These are phyloP conservation scores for Ascaphus truei DNA, from an alignment of 2,113 vertebrate species.

Conservation along the genomic window DNA sequence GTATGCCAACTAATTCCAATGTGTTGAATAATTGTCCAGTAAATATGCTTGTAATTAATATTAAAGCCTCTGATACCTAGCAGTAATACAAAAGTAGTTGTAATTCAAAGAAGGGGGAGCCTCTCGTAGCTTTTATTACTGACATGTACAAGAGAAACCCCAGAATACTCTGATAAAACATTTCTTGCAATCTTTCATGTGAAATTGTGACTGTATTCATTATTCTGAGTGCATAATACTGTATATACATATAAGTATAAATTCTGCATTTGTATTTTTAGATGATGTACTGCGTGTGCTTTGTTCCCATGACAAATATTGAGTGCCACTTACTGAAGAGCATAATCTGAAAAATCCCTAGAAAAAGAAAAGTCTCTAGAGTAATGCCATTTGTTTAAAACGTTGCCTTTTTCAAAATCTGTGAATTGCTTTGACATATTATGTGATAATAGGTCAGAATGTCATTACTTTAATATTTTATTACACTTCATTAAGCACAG, in stretches of 20 bases:
- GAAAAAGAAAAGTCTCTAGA: background rate
- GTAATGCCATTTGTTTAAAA: slow-evolving; percentile 6
- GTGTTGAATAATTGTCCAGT: slow-evolving; percentile 19
- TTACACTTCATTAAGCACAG: slow-evolving; percentile 42
- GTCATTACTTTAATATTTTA: slow-evolving; percentile 47
- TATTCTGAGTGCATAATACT: background rate
- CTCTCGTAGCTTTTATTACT: background rate
- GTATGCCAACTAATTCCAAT: slow-evolving; percentile 16
- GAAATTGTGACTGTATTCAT: slow-evolving; percentile 4
- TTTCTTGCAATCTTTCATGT: background rate
- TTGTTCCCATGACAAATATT: slow-evolving; percentile 3
- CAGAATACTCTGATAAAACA: slow-evolving; percentile 9
- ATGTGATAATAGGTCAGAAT: slow-evolving; percentile 38
- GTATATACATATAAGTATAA: slow-evolving; percentile 8
- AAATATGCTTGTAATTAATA: slow-evolving; percentile 24
- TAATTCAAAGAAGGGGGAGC: background rate
- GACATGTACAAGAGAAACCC: slow-evolving; percentile 7
- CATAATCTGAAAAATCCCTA: background rate
- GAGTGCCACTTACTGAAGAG: background rate
- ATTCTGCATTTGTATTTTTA: background rate
- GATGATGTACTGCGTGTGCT: slow-evolving; percentile 6
- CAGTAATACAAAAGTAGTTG: background rate
- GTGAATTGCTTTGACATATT: slow-evolving; percentile 38
- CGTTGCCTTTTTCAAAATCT: background rate
- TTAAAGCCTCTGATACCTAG: slow-evolving; percentile 11